Evolutionary conservation across 2,113 vertebrate species (phyloP), one percentile per base, ranked within the genome.

Genomic region (Percina caprodes): DNA sequence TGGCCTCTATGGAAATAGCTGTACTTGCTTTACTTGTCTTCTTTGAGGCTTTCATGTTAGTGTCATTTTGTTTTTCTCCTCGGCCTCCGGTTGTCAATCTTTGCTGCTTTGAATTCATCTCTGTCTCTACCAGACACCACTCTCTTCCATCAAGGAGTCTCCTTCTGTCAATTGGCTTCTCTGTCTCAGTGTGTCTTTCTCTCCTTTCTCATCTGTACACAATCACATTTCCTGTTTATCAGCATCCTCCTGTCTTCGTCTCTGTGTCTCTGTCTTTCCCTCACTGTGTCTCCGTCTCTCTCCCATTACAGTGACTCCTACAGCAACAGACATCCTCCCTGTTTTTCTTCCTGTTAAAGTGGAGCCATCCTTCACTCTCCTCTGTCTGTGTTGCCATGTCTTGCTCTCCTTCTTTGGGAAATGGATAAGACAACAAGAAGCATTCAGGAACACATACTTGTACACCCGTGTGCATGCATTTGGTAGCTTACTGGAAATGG

Each of bases 191-290:
- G 56, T 52, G 49, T 55, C 26, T 56, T 26, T 46, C 48, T 56
- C 71, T 54, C 71, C 33, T 55, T 70, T 72, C 21, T 56, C 80
- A 78, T 90, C 83, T 74, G 68, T 69, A 81, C 78, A 73, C 83
- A 88, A 84, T 87, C 70, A 83, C 69, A 84, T 87, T 86, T 87
- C 89, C 88, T 84, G 72, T 90, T 89, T 80, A 88, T 89, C 86
- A 72, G 74, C 83, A 82, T 88, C 83, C 69, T 69, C 58, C 69
- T 39, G 73, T 77, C 80, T 85, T 52, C 5, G 39, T 74, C 77
- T 76, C 51, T 0, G 1, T 63, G 63, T 83, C 67, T 84, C 66
- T 63, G 30, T 55, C 74, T 79, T 76, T 81, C 60, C 11, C 26
- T 73, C 70, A 66, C 55, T 0, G 1, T 67, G 63, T 83, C 68